Percentiles rank a stretch among this genome's conserved stretches.
Conservation (phyloP, 2,113 vertebrate genomes). For the Felis chaus region DNA sequence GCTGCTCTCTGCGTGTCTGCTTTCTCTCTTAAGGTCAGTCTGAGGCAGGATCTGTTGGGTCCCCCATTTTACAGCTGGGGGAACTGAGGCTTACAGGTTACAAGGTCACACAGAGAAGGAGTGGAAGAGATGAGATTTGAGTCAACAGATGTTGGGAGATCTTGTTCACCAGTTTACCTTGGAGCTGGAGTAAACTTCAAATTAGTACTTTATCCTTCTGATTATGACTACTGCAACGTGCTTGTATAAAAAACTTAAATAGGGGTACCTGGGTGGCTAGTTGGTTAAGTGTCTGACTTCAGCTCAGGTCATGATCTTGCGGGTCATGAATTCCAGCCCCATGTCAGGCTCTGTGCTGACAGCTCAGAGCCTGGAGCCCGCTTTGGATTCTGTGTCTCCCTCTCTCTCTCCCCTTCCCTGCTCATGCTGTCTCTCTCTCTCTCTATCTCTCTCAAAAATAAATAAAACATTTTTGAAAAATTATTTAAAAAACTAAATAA, state of each 20-base stretch:
- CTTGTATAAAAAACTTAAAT: background rate
- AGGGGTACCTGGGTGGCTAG: too few species aligned
- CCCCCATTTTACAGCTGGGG: slow-evolving; percentile 39
- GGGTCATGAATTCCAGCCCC: too few species aligned
- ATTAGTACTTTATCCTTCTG: slow-evolving; percentile 17
- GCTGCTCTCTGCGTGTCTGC: background rate
- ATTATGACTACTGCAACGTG: slow-evolving; percentile 15
- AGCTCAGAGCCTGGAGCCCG: too few species aligned
- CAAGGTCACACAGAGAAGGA: background rate
- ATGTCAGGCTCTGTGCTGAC: too few species aligned
- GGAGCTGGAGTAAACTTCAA: slow-evolving; percentile 25
- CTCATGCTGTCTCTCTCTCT: too few species aligned
- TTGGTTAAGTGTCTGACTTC: too few species aligned
- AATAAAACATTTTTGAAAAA: too few species aligned
- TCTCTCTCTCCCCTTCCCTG: too few species aligned
- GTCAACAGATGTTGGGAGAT: slow-evolving; percentile 7
- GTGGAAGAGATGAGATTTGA: background rate
- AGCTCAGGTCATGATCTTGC: too few species aligned
- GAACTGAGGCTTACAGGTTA: background rate
- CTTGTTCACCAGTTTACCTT: background rate
- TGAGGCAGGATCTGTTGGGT: background rate
- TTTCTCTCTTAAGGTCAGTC: background rate
- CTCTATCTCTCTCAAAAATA: too few species aligned
- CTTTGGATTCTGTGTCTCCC: too few species aligned
- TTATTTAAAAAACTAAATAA: too few species aligned